Evolutionary conservation across 2,113 vertebrate species (phyloP).

Genomic region (Atlantisia rogersi): DNA sequence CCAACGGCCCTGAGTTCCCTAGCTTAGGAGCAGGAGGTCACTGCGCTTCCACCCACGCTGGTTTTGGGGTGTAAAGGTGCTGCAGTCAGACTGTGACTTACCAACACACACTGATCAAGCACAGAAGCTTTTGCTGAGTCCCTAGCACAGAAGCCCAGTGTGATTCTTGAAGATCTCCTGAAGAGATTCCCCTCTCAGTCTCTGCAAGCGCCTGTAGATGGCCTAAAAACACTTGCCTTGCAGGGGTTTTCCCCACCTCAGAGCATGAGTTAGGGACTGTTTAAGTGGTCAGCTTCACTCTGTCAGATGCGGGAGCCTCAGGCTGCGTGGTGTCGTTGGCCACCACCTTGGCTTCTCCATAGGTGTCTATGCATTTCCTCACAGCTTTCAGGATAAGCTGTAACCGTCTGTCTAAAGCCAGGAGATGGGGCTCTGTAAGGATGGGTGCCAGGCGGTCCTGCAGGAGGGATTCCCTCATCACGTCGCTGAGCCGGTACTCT

Average conservation of each 20-base stretch:
- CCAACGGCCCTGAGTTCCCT: background rate
- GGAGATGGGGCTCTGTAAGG: constrained; percentile 88
- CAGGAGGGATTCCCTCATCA: constrained; percentile 92
- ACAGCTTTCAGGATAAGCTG: constrained; percentile 80
- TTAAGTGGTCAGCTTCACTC: constrained; percentile 22
- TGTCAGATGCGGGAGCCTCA: background rate
- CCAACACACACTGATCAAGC: rapidly evolving
- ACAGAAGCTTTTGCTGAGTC: background rate
- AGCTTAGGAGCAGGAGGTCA: background rate
- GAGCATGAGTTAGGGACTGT: background rate
- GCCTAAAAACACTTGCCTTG: background rate
- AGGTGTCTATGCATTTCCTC: constrained; percentile 75
- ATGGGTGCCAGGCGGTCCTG: constrained; percentile 83
- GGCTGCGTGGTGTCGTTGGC: constrained; percentile 49
- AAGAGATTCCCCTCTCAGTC: background rate
- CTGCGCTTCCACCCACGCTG: background rate
- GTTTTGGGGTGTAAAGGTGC: background rate
- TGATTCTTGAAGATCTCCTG: background rate
- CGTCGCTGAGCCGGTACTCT: constrained; percentile 85
- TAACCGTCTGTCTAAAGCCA: constrained; percentile 90
- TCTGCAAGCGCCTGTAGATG: background rate
- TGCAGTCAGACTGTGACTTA: background rate
- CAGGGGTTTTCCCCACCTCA: background rate
- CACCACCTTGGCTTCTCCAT: constrained; percentile 83
- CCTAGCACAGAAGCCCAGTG: background rate